These are phyloP conservation scores for Diachrysia chrysitis DNA, from an alignment of 2,888 invertebrate species.

Conservation along the genomic window DNA sequence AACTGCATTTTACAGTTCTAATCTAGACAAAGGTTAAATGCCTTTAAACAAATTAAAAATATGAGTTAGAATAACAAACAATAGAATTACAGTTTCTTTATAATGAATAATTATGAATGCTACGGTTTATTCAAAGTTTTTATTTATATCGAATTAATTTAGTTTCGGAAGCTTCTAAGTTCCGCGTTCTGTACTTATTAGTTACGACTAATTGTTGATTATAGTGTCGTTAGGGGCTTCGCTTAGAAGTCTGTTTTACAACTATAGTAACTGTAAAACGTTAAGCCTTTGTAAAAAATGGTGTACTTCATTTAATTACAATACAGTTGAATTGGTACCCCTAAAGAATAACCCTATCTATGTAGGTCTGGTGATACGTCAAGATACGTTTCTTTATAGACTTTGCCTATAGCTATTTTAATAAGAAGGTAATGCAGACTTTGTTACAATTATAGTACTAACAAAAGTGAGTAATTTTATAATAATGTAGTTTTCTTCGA, in stretches of 20 bases:
- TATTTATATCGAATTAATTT: slow-evolving; percentile 2
- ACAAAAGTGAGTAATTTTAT: no score
- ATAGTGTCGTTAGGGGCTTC: neutral
- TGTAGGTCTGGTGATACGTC: no score
- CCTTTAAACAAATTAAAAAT: neutral
- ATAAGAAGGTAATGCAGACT: no score
- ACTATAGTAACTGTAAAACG: neutral
- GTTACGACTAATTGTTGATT: neutral
- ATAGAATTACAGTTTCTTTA: neutral
- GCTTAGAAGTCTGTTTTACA: neutral
- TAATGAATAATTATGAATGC: slow-evolving; percentile 3
- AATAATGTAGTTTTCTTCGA: no score
- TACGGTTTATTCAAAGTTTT: neutral
- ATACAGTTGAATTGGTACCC: no score
- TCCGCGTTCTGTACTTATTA: neutral
- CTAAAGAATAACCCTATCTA: no score
- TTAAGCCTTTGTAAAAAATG: neutral
- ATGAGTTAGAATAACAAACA: neutral
- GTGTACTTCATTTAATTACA: neutral
- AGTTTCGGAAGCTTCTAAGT: neutral
- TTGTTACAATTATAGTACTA: no score
- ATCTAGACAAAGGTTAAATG: neutral
- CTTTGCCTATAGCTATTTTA: no score
- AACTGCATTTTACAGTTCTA: neutral
- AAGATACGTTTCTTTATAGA: no score